These are phyloP conservation scores for Coryphaenoides rupestris DNA, from an alignment of 2,113 vertebrate genomes.

Conservation along the genomic window DNA sequence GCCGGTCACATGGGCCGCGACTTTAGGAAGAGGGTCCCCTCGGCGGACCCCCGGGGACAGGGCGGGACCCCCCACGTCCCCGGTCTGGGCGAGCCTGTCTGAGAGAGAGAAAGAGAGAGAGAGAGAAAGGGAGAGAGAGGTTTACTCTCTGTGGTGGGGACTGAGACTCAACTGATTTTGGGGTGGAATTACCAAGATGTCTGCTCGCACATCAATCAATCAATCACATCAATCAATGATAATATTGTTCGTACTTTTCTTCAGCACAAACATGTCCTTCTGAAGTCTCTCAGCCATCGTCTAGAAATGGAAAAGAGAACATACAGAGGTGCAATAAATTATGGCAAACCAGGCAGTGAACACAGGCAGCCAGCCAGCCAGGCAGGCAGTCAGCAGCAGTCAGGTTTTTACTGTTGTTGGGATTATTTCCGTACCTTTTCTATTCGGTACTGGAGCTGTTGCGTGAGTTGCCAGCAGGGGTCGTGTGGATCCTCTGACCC, in stretches of 20 bases:
- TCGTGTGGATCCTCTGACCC: slow-evolving; percentile 47
- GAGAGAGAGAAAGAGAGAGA: slow-evolving; percentile 1
- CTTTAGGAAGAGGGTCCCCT: slow-evolving; percentile 27
- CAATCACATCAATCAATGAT: neutral
- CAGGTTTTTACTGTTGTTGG: neutral
- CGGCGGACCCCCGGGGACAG: slow-evolving; percentile 34
- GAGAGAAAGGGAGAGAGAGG: no score
- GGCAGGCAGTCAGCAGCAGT: no score
- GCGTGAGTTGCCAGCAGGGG: slow-evolving; percentile 81
- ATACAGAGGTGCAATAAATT: no score
- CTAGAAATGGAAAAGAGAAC: slow-evolving; percentile 54
- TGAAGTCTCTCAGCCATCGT: slow-evolving; percentile 73
- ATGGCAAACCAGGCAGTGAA: no score
- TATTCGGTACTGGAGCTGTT: slow-evolving; percentile 78
- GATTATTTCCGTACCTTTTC: slow-evolving; percentile 79
- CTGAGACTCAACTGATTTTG: neutral
- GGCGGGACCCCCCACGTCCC: slow-evolving; percentile 29
- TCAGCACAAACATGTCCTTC: slow-evolving; percentile 62
- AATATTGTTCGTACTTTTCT: slow-evolving; percentile 55
- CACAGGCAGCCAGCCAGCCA: no score
- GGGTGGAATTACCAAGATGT: no score
- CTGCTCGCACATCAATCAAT: no score
- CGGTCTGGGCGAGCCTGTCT: slow-evolving; percentile 72
- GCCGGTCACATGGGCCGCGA: slow-evolving; percentile 82
- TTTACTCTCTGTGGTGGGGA: no score